phyloP scores from a whole-genome alignment of 2,113 vertebrate species.

The Lepidothrix coronata region DNA sequence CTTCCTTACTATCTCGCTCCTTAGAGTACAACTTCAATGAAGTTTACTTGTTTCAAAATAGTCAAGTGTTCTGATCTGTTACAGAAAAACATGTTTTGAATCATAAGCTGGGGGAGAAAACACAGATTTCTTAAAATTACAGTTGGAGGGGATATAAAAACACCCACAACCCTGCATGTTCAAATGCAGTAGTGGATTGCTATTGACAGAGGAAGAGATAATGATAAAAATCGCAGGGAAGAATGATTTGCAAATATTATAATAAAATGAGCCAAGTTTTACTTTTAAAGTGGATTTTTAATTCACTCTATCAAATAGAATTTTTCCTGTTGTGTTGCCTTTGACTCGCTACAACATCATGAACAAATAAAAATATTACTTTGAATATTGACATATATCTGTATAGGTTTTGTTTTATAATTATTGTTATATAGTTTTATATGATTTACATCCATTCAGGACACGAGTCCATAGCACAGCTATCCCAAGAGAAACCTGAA shows the following conservation, averaged over 20 bases:
- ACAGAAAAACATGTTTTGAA: background rate
- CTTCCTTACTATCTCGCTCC: background rate
- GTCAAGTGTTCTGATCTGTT: background rate
- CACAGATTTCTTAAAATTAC: background rate
- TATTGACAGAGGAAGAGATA: background rate
- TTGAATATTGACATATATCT: background rate
- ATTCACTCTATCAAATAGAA: background rate
- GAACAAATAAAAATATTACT: background rate
- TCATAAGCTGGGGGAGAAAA: background rate
- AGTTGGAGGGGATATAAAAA: background rate
- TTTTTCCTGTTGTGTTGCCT: background rate
- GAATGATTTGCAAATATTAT: background rate
- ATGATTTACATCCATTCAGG: background rate
- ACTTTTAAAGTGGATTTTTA: background rate
- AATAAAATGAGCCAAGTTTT: background rate
- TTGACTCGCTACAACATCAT: background rate
- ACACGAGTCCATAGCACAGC: background rate
- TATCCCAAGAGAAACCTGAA: background rate
- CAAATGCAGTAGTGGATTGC: background rate
- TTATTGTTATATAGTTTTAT: too few species aligned
- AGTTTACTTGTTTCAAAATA: conserved; percentile 1
- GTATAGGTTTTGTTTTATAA: background rate
- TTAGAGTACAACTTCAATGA: background rate
- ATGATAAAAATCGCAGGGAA: background rate
- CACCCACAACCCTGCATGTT: background rate